A percentile compares a stretch with the other conserved stretches of the same genome.
phyloP scores from a whole-genome alignment of 2,888 invertebrate species.

The Cordilura impudica region DNA sequence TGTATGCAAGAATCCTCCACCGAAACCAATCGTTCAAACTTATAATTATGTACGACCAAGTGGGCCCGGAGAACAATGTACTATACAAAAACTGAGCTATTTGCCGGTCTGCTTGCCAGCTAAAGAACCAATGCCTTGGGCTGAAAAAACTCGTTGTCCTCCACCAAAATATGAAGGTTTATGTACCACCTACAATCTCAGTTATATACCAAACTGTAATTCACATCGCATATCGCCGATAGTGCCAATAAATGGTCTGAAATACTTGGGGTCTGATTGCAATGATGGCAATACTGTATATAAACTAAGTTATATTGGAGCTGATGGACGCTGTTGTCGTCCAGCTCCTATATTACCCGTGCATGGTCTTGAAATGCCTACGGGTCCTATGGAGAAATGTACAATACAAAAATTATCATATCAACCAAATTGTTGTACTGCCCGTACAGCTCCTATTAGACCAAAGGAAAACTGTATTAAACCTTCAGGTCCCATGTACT shows the following conservation, averaged over 20 bases:
- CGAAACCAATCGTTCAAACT: conserved; percentile 69
- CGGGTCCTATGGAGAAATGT: conserved; percentile 72
- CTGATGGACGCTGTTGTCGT: conserved; percentile 69
- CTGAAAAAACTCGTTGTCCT: conserved; percentile 69
- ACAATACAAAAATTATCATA: conserved; percentile 79
- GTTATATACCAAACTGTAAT: conserved; percentile 75
- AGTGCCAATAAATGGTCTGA: conserved; percentile 68
- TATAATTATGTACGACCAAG: conserved; percentile 68
- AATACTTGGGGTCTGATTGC: conserved; percentile 71
- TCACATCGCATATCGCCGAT: conserved; percentile 67
- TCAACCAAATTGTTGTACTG: conserved; percentile 80
- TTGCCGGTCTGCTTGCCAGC: conserved; percentile 77
- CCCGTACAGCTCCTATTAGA: conserved; percentile 80
- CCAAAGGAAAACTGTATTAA: conserved; percentile 82
- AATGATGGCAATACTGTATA: conserved; percentile 73
- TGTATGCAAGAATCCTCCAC: conserved; percentile 73
- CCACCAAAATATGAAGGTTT: conserved; percentile 73
- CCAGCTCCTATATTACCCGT: conserved; percentile 71
- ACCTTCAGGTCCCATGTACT: conserved; percentile 84
- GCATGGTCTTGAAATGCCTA: conserved; percentile 68
- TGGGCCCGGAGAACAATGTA: conserved; percentile 73
- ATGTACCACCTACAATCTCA: conserved; percentile 75
- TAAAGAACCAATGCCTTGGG: conserved; percentile 76
- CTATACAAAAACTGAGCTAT: conserved; percentile 80
- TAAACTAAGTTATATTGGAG: conserved; percentile 73